A percentile compares a stretch with the other conserved stretches of the same genome.
Evolutionary conservation across 1,140 invertebrate genomes (phyloP).

Genomic region (Listronotus bonariensis): DNA sequence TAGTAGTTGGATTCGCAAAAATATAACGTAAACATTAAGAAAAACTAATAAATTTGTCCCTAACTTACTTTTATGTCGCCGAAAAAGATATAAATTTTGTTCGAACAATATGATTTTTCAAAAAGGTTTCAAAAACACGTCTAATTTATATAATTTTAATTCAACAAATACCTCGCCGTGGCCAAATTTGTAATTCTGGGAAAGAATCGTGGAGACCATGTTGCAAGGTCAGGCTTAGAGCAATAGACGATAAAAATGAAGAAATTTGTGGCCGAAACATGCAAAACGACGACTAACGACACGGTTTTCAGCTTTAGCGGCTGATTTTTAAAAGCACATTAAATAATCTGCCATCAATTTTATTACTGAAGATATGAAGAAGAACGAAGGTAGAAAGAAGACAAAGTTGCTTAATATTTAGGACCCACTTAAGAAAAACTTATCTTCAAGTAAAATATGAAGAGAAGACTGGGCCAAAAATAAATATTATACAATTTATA

Average conservation of each 20-base stretch:
- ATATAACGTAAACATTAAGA: too few species aligned
- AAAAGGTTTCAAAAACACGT: too few species aligned
- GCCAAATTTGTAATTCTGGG: slow-evolving; percentile 25
- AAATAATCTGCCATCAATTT: slow-evolving; percentile 40
- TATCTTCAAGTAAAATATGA: too few species aligned
- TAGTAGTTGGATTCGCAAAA: too few species aligned
- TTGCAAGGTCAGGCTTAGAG: slow-evolving; percentile 35
- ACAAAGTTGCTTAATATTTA: slow-evolving; percentile 7
- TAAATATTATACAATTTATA: too few species aligned
- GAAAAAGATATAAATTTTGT: too few species aligned
- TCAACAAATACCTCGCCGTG: slow-evolving; percentile 17
- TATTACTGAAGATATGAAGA: slow-evolving; percentile 34
- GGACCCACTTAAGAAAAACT: neutral
- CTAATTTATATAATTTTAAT: slow-evolving; percentile 7
- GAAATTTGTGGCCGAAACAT: slow-evolving; percentile 37
- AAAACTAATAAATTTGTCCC: too few species aligned
- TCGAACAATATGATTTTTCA: too few species aligned
- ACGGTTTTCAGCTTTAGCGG: slow-evolving; percentile 40
- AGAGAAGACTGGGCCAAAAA: too few species aligned
- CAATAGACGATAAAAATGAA: slow-evolving; percentile 39
- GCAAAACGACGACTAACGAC: slow-evolving; percentile 35
- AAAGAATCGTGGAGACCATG: slow-evolving; percentile 8
- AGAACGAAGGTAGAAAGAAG: slow-evolving; percentile 8
- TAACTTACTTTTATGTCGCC: too few species aligned
- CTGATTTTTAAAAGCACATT: slow-evolving; percentile 39